Percentiles rank a stretch among this genome's conserved stretches.
phyloP scores from a whole-genome alignment of 2,113 vertebrate species.

The Gallinago media region DNA sequence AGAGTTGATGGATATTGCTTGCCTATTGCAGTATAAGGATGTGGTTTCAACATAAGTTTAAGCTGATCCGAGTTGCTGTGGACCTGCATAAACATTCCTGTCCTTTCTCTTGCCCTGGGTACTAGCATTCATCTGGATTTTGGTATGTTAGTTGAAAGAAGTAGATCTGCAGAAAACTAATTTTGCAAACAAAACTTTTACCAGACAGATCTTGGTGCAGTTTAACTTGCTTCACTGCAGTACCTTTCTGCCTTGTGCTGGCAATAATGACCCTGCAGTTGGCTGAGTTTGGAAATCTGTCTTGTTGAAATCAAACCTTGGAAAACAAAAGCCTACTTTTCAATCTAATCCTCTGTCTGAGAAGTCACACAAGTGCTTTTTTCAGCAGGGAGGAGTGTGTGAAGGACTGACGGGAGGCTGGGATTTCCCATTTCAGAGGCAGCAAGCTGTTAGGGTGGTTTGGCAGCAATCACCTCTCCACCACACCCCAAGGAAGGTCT shows the following conservation, averaged over 20 bases:
- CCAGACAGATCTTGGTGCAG: background rate
- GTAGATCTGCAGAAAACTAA: background rate
- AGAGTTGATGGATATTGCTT: background rate
- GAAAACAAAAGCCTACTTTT: background rate
- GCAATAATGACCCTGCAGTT: background rate
- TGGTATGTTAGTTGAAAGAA: background rate
- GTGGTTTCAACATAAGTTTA: background rate
- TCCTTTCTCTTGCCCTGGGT: background rate
- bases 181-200: background rate
- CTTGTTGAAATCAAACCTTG: background rate
- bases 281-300: background rate
- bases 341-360: background rate
- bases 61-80: background rate
- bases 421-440: conserved; percentile 27
- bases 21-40: background rate
- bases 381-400: conserved; percentile 54
- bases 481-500: conserved; percentile 17
- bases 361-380: conserved; percentile 27
- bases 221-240: background rate
- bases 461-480: background rate
- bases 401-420: background rate
- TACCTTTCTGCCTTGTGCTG: background rate
- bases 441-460: conserved; percentile 1
- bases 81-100: background rate
- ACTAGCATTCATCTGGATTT: accelerated